Evolutionary conservation across 2,888 invertebrate species (phyloP), one percentile per base, ranked within the genome.

Genomic region (Therioaphis trifolii): DNA sequence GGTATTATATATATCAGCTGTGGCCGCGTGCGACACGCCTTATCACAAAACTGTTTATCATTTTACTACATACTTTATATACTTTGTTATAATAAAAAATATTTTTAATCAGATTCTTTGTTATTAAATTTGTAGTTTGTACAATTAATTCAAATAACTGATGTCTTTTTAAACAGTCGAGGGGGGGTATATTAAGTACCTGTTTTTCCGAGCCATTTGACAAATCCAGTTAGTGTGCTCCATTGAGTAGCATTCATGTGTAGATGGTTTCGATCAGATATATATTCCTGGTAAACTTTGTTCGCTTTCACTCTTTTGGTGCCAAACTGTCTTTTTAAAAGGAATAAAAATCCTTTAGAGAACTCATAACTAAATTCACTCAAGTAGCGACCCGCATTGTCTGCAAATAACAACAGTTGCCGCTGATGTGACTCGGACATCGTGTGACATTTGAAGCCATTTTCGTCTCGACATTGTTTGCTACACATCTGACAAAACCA

Each of bases 401-500:
- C 99, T 49, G 98, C 98, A 89, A 99, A 98, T 3, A 99, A 89
- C 0, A 99, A 89, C 2, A 99, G 89, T 88, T 99, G 99, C 1
- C 99, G 90, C 87, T 99, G 99, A 89, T 99, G 99, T 0, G 98
- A 95, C 88, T 99, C 99, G 0, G 98, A 98, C 91, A 93, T 96
- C 0, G 96, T 96, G 88, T 99, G 99, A 90, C 99, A 99, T 89
- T 99, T 99, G 89, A 99, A 99, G 0, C 99, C 99, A 89, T 99
- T 99, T 89, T 98, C 98, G 89, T 99, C 99, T 14, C 99, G 91
- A 88, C 99, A 99, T 87, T 99, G 99, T 90, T 99, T 99, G 88
- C 98, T 95, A 90, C 99, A 99, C 98, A 99, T 99, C 90, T 99
- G 98, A 90, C 99, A 99, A 88, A 96, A 99, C 96, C 95, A 97